These are phyloP conservation scores for Borostomias antarcticus DNA, from an alignment of 2,797 vertebrate genomes.

Conservation along the genomic window DNA sequence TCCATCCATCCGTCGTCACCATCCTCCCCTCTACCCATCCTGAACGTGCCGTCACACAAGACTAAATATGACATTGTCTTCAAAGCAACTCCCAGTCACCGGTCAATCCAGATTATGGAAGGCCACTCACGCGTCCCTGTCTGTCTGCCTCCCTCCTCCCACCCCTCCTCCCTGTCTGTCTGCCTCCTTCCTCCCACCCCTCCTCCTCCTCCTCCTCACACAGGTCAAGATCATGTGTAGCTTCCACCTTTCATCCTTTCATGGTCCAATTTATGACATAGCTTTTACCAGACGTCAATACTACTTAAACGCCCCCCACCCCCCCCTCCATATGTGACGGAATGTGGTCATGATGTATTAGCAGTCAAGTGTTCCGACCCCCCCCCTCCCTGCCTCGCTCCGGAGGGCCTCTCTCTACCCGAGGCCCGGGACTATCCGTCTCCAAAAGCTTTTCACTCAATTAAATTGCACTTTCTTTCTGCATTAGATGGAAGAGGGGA, in stretches of 20 bases:
- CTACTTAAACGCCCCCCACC: not conserved
- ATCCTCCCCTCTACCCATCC: not conserved
- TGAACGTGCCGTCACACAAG: no score
- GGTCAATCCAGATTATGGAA: not conserved
- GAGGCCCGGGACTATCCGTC: not conserved
- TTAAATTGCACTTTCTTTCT: conserved; percentile 24
- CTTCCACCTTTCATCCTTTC: no score
- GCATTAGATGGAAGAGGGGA: conserved; percentile 8
- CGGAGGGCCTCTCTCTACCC: no score
- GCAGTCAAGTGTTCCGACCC: not conserved
- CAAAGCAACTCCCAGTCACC: not conserved
- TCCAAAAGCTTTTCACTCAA: conserved; percentile 36
- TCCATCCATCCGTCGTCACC: not conserved
- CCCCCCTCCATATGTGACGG: no score
- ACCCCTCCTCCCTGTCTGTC: no score
- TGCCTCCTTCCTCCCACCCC: not conserved
- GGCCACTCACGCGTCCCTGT: not conserved
- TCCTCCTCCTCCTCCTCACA: not conserved
- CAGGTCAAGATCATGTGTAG: not conserved
- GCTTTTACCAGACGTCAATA: conserved; percentile 1
- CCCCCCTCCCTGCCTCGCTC: no score
- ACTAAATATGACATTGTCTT: no score
- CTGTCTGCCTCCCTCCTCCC: no score
- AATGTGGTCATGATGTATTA: not conserved
- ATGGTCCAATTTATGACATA: not conserved